A percentile compares a stretch with the other conserved stretches of the same genome.
Evolutionary conservation across 2,797 vertebrate genomes (phyloP).

Genomic region (Oreochromis mossambicus): DNA sequence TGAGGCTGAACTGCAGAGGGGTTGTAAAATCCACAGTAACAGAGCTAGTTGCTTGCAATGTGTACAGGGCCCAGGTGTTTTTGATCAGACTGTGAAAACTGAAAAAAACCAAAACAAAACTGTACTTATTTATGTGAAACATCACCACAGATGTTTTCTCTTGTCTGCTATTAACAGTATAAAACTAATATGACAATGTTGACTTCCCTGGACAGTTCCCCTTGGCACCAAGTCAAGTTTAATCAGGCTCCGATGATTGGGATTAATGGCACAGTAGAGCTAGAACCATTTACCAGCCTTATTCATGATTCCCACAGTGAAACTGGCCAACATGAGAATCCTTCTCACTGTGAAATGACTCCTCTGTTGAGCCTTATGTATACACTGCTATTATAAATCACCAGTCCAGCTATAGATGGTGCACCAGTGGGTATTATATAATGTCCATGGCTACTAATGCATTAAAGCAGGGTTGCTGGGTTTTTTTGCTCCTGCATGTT

Average conservation of each 20-base stretch:
- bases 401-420: conserved; percentile 6
- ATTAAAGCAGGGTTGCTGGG: conserved; percentile 27
- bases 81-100: neutral
- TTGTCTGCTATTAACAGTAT: neutral
- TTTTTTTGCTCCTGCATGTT: conserved; percentile 15
- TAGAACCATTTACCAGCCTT: neutral
- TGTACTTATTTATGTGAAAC: neutral
- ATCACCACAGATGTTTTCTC: neutral
- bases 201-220: conserved; percentile 1
- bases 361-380: neutral
- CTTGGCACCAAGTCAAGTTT: neutral
- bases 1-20: neutral
- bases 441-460: conserved; percentile 37
- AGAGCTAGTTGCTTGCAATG: neutral
- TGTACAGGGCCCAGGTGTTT: neutral
- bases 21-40: neutral
- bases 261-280: conserved; percentile 12
- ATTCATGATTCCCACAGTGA: conserved; percentile 11
- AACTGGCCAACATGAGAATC: conserved; percentile 12
- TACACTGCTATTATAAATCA: conserved; percentile 28
- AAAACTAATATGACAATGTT: conserved; percentile 8
- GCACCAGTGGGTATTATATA: conserved; percentile 54
- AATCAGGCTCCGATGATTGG: conserved; percentile 16
- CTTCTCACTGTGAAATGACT: conserved; percentile 15
- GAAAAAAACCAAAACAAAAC: accelerated